Evolutionary conservation across 2,113 vertebrate genomes (phyloP).

Genomic region (Copsychus sechellarum): DNA sequence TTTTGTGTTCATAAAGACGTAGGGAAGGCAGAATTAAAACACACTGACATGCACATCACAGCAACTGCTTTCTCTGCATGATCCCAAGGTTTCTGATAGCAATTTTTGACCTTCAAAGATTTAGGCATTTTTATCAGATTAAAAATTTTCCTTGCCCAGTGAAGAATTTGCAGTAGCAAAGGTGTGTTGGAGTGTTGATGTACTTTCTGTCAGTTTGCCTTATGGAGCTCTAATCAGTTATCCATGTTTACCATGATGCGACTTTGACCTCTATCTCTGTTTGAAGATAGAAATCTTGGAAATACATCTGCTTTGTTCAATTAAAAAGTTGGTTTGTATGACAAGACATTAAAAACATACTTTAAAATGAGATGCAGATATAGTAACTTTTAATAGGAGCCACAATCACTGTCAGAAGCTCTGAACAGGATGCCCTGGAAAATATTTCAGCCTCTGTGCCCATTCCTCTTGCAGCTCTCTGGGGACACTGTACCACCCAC

Average conservation of each 20-base stretch:
- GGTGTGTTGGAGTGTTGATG: neutral
- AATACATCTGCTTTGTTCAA: neutral
- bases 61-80: neutral
- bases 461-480: neutral
- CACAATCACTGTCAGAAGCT: neutral
- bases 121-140: neutral
- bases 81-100: neutral
- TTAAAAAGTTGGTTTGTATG: neutral
- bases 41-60: neutral
- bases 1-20: neutral
- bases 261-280: neutral
- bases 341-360: neutral
- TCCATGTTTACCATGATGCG: accelerated
- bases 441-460: neutral
- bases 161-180: neutral
- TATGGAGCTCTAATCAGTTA: neutral
- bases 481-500: neutral
- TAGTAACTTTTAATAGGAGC: neutral
- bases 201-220: neutral
- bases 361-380: neutral
- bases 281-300: neutral
- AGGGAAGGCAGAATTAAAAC: neutral
- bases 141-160: neutral
- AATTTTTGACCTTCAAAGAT: neutral
- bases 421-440: neutral